Percentiles rank a stretch among this genome's conserved stretches.
Evolutionary conservation across 1,140 invertebrate species (phyloP).

Genomic region (Ceratina japonica): DNA sequence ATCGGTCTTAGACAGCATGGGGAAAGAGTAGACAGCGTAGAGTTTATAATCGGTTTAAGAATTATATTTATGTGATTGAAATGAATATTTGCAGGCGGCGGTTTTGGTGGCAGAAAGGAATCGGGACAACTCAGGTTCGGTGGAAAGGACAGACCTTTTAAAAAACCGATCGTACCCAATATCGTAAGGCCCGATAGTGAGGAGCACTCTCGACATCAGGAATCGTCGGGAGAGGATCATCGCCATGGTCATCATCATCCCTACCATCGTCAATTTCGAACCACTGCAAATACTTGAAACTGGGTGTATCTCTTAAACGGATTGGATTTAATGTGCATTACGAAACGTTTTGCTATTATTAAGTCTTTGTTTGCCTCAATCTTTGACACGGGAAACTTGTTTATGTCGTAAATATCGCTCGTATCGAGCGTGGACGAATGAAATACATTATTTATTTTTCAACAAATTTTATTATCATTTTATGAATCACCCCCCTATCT

Average conservation of each 20-base stretch:
- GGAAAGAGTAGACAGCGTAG: no score
- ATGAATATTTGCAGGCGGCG: slow-evolving; percentile 82
- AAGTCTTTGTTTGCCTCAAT: not conserved
- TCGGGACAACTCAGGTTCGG: slow-evolving; percentile 94
- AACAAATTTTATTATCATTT: not conserved
- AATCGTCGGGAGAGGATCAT: not conserved
- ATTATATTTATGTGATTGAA: no score
- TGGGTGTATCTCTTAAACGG: not conserved
- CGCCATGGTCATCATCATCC: not conserved
- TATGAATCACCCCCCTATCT: not conserved
- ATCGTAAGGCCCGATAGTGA: slow-evolving; percentile 46
- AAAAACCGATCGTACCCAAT: slow-evolving; percentile 80
- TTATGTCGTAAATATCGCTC: not conserved
- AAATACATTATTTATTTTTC: no score
- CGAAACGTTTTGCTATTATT: slow-evolving; percentile 6
- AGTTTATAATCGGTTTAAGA: no score
- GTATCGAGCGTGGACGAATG: not conserved
- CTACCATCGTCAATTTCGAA: not conserved
- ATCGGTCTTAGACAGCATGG: no score
- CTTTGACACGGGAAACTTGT: not conserved
- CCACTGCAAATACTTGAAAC: slow-evolving; percentile 24
- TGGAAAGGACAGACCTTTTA: slow-evolving; percentile 87
- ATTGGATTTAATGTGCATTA: not conserved
- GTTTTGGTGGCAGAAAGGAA: slow-evolving; percentile 92
- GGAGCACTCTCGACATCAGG: no score